Conservation (phyloP, 2,113 vertebrate genomes). For the Odontophorus gujanensis region DNA sequence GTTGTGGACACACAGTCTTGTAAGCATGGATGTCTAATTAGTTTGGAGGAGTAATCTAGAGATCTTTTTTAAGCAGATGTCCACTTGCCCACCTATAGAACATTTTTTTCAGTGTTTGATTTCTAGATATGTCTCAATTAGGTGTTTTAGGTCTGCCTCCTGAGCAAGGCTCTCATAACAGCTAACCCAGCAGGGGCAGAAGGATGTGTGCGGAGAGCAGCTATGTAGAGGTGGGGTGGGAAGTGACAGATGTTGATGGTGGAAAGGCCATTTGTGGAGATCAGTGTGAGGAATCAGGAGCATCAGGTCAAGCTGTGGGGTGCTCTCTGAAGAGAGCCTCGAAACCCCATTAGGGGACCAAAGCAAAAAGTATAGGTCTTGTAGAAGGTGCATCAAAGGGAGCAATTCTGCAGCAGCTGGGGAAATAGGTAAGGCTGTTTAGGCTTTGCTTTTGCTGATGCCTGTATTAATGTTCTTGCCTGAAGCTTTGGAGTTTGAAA, state of each 20-base stretch:
- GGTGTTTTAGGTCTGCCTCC: not conserved
- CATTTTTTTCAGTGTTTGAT: not conserved
- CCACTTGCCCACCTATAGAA: not conserved
- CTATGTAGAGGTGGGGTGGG: not conserved
- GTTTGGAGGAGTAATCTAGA: not conserved
- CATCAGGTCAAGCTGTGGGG: not conserved
- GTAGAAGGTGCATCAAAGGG: not conserved
- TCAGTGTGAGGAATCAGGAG: not conserved
- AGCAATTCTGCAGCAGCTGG: not conserved
- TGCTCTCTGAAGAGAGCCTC: not conserved
- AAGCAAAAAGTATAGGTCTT: not conserved
- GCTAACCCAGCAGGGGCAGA: not conserved
- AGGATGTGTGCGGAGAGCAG: not conserved
- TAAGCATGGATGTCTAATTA: not conserved
- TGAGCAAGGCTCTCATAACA: not conserved
- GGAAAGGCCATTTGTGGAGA: not conserved
- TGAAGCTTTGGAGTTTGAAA: slow-evolving; percentile 37
- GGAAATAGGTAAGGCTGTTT: not conserved
- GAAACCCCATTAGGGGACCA: not conserved
- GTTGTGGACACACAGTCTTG: not conserved
- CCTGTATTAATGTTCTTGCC: slow-evolving; percentile 1
- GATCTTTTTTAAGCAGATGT: not conserved
- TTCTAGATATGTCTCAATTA: not conserved
- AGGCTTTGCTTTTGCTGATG: slow-evolving; percentile 1
- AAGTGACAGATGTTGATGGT: not conserved